These are phyloP conservation scores for Euplagia quadripunctaria DNA, from an alignment of 2,888 invertebrate species.

Conservation along the genomic window DNA sequence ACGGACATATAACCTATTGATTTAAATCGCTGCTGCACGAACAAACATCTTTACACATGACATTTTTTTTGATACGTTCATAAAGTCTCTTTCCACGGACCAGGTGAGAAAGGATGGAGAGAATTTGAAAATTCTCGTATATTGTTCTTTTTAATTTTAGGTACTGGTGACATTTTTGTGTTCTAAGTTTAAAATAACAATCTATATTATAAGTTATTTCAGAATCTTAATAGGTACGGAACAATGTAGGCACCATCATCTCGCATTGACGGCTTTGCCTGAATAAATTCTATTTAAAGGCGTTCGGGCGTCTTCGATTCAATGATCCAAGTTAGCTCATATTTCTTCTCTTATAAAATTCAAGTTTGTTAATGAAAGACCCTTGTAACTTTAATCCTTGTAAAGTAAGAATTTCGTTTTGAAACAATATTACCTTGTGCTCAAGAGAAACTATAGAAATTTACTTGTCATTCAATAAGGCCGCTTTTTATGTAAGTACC, in stretches of 20 bases:
- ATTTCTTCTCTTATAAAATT: constrained; percentile 76
- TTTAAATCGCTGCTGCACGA: too few relatives aligned
- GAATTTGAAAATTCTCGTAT: too few relatives aligned
- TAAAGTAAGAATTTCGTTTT: constrained; percentile 71
- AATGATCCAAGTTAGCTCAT: constrained; percentile 79
- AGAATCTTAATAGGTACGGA: neutral
- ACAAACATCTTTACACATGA: too few relatives aligned
- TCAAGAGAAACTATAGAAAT: constrained; percentile 15
- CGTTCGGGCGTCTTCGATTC: constrained; percentile 65
- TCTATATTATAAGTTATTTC: neutral
- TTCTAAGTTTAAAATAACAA: neutral
- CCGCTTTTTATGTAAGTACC: neutral
- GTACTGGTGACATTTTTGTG: neutral
- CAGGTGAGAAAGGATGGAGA: too few relatives aligned
- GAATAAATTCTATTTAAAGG: constrained; percentile 61
- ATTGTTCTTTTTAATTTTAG: too few relatives aligned
- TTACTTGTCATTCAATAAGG: neutral
- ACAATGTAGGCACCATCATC: constrained; percentile 1
- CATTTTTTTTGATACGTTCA: too few relatives aligned
- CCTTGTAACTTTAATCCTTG: constrained; percentile 76
- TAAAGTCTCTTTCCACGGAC: too few relatives aligned
- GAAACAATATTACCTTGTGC: constrained; percentile 60
- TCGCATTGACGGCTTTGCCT: constrained; percentile 51
- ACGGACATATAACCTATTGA: too few relatives aligned
- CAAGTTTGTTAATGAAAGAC: constrained; percentile 79